These are phyloP conservation scores for Trichopoda pennipes DNA, from an alignment of 2,888 invertebrate species.

Conservation along the genomic window DNA sequence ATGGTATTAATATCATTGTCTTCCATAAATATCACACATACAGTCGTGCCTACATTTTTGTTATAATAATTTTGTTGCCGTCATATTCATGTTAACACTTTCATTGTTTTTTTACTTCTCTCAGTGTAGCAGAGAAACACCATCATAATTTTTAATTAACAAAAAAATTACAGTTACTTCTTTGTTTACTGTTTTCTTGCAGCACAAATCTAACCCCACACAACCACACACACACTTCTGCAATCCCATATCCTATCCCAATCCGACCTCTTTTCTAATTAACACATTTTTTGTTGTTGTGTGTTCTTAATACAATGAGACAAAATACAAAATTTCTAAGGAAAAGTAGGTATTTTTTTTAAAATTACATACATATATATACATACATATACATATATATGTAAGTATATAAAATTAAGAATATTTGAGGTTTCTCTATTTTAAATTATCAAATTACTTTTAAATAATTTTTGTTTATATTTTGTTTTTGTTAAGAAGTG, in stretches of 20 bases:
- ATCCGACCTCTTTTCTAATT: not conserved
- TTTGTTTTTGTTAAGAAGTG: no score
- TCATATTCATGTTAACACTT: slow-evolving; percentile 6
- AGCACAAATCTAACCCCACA: not conserved
- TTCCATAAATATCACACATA: slow-evolving; percentile 19
- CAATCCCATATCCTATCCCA: not conserved
- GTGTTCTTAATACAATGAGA: no score
- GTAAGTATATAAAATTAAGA: no score
- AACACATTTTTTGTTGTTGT: not conserved
- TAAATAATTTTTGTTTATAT: no score
- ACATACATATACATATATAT: no score
- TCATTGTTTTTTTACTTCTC: slow-evolving; percentile 48
- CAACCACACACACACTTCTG: not conserved
- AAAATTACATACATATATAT: no score
- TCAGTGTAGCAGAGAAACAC: not conserved
- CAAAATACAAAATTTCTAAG: no score
- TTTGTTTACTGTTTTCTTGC: slow-evolving; percentile 1
- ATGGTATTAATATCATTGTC: not conserved
- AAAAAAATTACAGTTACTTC: slow-evolving; percentile 18
- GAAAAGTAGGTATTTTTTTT: no score
- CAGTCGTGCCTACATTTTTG: not conserved
- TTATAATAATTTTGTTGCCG: slow-evolving; percentile 1
- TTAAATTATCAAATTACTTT: no score
- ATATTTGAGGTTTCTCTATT: no score
- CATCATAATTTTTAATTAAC: not conserved